phyloP scores from a whole-genome alignment of 2,888 invertebrate genomes.

The Metacarcinus magister region DNA sequence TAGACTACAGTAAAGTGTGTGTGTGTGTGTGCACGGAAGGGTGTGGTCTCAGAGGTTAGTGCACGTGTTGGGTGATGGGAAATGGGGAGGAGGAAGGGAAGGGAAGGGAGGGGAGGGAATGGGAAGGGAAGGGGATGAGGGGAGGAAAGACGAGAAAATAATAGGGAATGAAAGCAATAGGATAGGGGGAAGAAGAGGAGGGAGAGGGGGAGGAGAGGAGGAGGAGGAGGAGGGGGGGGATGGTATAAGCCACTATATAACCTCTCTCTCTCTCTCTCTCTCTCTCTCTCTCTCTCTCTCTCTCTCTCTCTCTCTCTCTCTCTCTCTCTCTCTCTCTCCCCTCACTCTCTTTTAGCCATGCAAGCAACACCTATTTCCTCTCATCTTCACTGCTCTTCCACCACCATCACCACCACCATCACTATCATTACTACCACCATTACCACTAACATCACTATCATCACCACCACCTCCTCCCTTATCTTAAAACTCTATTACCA shows the following conservation, averaged over 20 bases:
- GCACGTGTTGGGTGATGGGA: not conserved
- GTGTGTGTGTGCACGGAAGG: not conserved
- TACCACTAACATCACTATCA: not conserved
- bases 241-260: not conserved
- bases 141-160: not conserved
- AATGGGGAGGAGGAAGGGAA: not conserved
- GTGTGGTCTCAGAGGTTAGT: not conserved
- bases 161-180: too few species aligned
- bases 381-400: not conserved
- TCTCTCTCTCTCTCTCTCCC: not conserved
- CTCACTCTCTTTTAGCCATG: not conserved
- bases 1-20: not conserved
- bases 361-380: not conserved
- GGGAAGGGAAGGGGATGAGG: not conserved
- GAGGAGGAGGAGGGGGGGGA: too few species aligned
- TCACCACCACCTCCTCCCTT: not conserved
- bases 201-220: too few species aligned
- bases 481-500: conserved; percentile 23
- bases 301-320: not conserved
- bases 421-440: not conserved
- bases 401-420: not conserved
- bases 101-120: not conserved
- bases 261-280: not conserved
- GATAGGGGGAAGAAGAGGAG: not conserved
- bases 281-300: not conserved